phyloP scores from a whole-genome alignment of 2,888 invertebrate species.

The Heliconius ethilla region DNA sequence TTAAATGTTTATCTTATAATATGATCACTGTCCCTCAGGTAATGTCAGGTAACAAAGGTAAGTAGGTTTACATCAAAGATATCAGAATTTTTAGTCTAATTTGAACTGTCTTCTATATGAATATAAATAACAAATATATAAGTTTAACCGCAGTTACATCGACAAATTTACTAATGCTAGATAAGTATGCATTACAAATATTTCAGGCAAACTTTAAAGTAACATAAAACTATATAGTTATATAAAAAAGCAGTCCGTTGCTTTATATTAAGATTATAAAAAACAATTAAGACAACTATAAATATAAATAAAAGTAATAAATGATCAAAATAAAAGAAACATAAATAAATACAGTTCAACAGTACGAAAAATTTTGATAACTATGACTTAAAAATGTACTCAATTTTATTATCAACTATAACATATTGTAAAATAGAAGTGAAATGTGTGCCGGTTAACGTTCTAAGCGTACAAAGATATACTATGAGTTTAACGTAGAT shows the following conservation, averaged over 20 bases:
- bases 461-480: constrained; percentile 27
- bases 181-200: not conserved
- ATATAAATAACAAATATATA: not conserved
- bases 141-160: not conserved
- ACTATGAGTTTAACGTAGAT: constrained; percentile 26
- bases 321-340: not conserved
- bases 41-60: constrained; percentile 4
- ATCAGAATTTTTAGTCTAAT: constrained; percentile 5
- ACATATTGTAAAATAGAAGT: constrained; percentile 24
- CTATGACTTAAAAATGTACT: not conserved
- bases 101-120: constrained; percentile 3
- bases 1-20: constrained; percentile 25
- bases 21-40: not conserved
- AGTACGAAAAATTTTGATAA: constrained; percentile 3
- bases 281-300: not conserved
- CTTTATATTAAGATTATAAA: not conserved
- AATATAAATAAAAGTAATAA: not conserved
- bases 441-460: constrained; percentile 32
- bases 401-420: not conserved
- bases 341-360: not conserved
- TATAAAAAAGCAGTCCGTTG: not conserved
- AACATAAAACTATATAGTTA: not conserved
- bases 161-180: not conserved
- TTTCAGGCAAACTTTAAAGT: not conserved
- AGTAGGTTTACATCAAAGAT: constrained; percentile 8